Percentiles rank a stretch among this genome's conserved stretches.
Conservation (phyloP, 2,113 vertebrate genomes). For the Urocynchramus pylzowi region DNA sequence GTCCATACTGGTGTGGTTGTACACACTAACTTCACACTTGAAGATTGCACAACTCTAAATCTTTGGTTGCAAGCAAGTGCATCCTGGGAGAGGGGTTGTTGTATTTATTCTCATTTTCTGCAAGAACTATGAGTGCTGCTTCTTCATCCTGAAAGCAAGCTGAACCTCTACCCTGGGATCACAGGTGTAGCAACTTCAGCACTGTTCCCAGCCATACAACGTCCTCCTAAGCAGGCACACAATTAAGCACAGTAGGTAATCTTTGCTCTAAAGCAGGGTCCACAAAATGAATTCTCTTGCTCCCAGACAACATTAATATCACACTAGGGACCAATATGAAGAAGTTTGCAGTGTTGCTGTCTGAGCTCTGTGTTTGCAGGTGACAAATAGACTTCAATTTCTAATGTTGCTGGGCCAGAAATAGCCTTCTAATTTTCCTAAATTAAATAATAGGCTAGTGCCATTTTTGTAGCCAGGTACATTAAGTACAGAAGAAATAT, state of each 20-base stretch:
- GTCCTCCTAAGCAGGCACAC: neutral
- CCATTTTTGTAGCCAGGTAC: neutral
- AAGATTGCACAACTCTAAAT: neutral
- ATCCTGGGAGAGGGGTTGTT: neutral
- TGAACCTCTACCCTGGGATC: neutral
- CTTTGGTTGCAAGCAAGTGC: neutral
- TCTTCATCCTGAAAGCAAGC: neutral
- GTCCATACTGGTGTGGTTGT: neutral
- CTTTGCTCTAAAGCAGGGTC: neutral
- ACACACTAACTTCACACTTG: neutral
- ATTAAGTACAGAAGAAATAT: neutral
- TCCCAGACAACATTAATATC: neutral
- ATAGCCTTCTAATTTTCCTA: slow-evolving; percentile 23
- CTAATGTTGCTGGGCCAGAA: slow-evolving; percentile 10
- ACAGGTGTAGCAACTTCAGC: neutral
- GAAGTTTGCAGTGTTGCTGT: neutral
- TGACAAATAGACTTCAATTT: slow-evolving; percentile 53
- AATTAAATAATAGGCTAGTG: slow-evolving; percentile 29
- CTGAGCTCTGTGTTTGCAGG: slow-evolving; percentile 1
- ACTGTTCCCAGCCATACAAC: neutral
- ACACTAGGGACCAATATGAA: neutral
- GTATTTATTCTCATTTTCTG: neutral
- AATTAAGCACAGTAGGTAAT: neutral
- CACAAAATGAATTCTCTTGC: slow-evolving; percentile 23
- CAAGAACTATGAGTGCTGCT: neutral